These are phyloP conservation scores for Okamejei kenojei DNA, from an alignment of 2,797 vertebrate genomes.

Conservation along the genomic window DNA sequence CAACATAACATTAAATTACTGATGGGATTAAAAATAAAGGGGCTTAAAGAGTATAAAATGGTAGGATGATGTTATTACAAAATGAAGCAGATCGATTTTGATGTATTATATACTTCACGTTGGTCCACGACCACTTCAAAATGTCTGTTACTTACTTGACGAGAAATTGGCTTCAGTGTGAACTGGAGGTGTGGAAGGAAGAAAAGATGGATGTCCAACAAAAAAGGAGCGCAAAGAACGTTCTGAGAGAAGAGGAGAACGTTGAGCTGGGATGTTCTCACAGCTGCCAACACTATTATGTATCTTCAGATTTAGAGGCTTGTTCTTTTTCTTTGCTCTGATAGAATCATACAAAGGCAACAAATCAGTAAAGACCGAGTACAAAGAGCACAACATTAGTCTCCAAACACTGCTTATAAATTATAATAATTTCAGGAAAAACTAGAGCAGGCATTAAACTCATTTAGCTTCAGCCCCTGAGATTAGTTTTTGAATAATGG, in stretches of 20 bases:
- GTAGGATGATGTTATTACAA: no score
- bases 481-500: not conserved
- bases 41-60: not conserved
- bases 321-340: conserved; percentile 94
- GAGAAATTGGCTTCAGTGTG: conserved; percentile 80
- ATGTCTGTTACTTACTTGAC: conserved; percentile 71
- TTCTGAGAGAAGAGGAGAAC: conserved; percentile 82
- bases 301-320: conserved; percentile 96
- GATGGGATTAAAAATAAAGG: not conserved
- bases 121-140: not conserved
- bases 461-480: not conserved
- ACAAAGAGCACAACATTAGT: not conserved
- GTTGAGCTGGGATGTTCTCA: conserved; percentile 89
- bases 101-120: no score
- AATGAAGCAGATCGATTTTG: not conserved
- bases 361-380: not conserved
- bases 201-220: conserved; percentile 77
- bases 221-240: conserved; percentile 93
- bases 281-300: conserved; percentile 94
- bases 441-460: not conserved
- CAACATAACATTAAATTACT: not conserved
- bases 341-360: conserved; percentile 22
- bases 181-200: conserved; percentile 90
- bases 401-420: not conserved
- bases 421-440: not conserved